A percentile compares a stretch with the other conserved stretches of the same genome.
Conservation (phyloP, 2,888 invertebrate species). For the Dyspetes luteomarginatus region DNA sequence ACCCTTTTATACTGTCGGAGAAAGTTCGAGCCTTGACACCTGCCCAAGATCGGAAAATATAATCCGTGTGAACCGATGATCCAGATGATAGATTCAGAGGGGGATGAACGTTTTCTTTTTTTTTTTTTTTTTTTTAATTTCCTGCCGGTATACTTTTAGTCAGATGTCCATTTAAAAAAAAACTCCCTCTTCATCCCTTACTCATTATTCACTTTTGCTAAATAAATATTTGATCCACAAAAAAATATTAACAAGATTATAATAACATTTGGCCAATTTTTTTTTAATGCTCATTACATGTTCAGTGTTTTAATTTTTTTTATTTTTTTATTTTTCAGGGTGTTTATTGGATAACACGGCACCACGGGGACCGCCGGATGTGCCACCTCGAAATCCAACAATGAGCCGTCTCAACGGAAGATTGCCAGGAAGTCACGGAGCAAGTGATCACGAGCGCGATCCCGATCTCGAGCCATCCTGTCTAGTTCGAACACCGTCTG, state of each 20-base stretch:
- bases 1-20: conserved; percentile 23
- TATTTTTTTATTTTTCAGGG: conserved; percentile 86
- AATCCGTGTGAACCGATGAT: conserved; percentile 7
- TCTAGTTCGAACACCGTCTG: conserved; percentile 95
- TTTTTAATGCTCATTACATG: not conserved
- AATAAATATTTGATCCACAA: not conserved
- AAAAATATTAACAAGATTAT: not conserved
- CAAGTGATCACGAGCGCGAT: conserved; percentile 84
- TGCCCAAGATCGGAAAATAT: conserved; percentile 6
- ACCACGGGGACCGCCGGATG: conserved; percentile 90
- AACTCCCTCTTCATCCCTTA: not conserved
- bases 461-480: conserved; percentile 96
- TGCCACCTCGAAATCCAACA: conserved; percentile 95
- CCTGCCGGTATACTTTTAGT: not conserved
- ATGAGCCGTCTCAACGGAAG: conserved; percentile 96
- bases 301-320: conserved; percentile 49
- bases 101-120: not conserved
- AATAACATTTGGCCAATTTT: not conserved
- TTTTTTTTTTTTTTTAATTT: not conserved
- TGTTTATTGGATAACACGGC: conserved; percentile 93
- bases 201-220: not conserved
- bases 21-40: conserved; percentile 19
- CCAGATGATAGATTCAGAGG: not conserved
- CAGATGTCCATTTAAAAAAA: too few relatives aligned
- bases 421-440: conserved; percentile 87